Evolutionary conservation across 1,140 invertebrate genomes (phyloP), one percentile per base, ranked within the genome.

Genomic region (Gonioctena quinquepunctata): DNA sequence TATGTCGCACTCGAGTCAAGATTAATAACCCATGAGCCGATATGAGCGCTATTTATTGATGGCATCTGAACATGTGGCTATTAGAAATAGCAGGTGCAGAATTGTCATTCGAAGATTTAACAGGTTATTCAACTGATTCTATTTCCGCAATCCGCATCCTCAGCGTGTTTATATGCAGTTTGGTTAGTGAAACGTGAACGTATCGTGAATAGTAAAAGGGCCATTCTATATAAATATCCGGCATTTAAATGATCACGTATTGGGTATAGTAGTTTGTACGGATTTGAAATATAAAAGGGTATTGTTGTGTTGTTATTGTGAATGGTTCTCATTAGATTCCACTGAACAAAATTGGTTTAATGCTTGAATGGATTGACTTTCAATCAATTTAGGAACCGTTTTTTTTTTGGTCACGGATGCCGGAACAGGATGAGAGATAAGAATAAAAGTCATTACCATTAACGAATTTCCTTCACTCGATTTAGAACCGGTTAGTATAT

Each of bases 41-140:
- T 42, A n/a, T n/a, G n/a, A n/a, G n/a, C n/a, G n/a, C n/a, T n/a
- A n/a, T 42, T 42, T n/a, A 42, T 23, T 11, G 52, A 56, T 56
- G 33, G 22, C 52, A 56, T 56, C 22, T 19, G 11, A 56, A 23
- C 52, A 56, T 56, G 52, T 56, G 21, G 52, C 22, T 56, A 56
- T 22, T 56, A 23, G 52, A 56, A 56, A 23, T 21, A 23, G 19
- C 52, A 56, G 52, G 52, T 56, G 52, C 52, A 19, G 22, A 19
- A 2, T 18, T 19, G 22, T 19, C 22, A 23, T 13, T 56, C 18
- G 22, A 56, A 56, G 52, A 56, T 56, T 56, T 56, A 56, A 23
- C 52, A 56, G 52, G 52, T 56, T 56, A 56, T 56, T 56, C 52
- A 56, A 56, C 52, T 13, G 52, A 56, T 56, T 56, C 52, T 56